A percentile compares a stretch with the other conserved stretches of the same genome.
phyloP scores from a whole-genome alignment of 2,888 invertebrate genomes.

The Rotaria magnacalcarata region DNA sequence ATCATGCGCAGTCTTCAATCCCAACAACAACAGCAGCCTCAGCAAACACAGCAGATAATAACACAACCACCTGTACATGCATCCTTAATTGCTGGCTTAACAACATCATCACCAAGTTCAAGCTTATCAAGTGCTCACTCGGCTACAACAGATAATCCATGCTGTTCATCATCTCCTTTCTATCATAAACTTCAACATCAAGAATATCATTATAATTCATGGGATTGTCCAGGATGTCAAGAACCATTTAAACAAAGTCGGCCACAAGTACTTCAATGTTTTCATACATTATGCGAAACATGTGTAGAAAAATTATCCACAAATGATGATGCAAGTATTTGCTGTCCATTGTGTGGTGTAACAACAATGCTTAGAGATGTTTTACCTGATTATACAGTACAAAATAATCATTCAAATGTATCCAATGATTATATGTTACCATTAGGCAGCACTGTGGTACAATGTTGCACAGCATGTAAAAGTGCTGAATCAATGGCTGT shows the following conservation, averaged over 20 bases:
- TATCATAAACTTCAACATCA: constrained; percentile 14
- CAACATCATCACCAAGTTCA: constrained; percentile 18
- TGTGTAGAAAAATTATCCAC: constrained; percentile 69
- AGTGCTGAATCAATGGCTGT: constrained; percentile 66
- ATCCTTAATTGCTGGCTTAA: background rate
- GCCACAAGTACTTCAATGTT: constrained; percentile 54
- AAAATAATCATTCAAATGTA: constrained; percentile 2
- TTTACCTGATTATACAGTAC: constrained; percentile 31
- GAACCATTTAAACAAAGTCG: background rate
- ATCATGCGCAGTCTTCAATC: constrained; percentile 13
- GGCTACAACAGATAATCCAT: background rate
- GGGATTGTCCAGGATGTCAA: background rate
- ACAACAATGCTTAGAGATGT: background rate
- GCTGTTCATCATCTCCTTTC: background rate
- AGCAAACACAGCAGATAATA: background rate
- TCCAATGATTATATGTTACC: constrained; percentile 24
- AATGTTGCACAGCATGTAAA: constrained; percentile 29
- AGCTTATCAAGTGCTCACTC: background rate
- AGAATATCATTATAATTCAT: background rate
- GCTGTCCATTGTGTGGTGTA: constrained; percentile 28
- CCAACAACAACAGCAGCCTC: background rate
- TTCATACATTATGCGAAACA: constrained; percentile 75
- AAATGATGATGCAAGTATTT: background rate
- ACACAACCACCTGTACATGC: background rate
- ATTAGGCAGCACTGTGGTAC: background rate